Base-by-base conservation (phyloP, 2,113 vertebrate species). In the Gymnorhina tibicen region DNA sequence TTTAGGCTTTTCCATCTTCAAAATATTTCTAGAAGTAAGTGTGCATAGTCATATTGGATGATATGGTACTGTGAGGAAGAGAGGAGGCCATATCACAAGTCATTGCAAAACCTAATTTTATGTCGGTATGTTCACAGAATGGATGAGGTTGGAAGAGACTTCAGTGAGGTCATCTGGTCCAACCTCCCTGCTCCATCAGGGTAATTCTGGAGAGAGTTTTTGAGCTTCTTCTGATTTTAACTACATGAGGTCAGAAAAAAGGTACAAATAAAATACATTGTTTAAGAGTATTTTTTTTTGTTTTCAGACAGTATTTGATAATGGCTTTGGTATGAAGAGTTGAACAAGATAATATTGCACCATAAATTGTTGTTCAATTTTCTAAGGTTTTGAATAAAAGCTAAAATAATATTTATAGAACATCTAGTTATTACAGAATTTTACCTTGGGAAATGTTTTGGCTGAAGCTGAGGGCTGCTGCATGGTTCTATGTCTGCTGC, bases 261-360 rank as follows among this genome's bases (percentile, higher is more conserved):
- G 13, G 8, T 73, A 26, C 28, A 67, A 35, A 24, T 44, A 66
- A 69, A 93, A 27, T 66, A 21, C 7, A 7, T 55, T 30, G 3
- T 6, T 24, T 12, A 32, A 46, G 42, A 85, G 19, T 56, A 46
- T 20, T 33, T 46, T 26, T 35, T 73, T 69, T n/a, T 1, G 2
- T 79, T 90, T 93, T 79, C 37, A 47, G 19, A 9, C 16, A 27
- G 15, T 46, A 7, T 66, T 79, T 4, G 3, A 7, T 68, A 60
- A 13, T 85, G 5, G 24, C 33, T 81, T 35, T 67, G 16, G 9
- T 64, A 15, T 0, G 0, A 73, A 56, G 37, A 77, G 23, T 22
- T 69, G 28, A 91, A 46, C n/a, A 44, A 55, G 11, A 11, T 27
- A n/a, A n/a, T 56, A 20, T 6, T 74, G 20, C 13, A 42, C 16